Evolutionary conservation across 2,113 vertebrate species (phyloP), one percentile per base, ranked within the genome.

Genomic region (Hystrix cristata): DNA sequence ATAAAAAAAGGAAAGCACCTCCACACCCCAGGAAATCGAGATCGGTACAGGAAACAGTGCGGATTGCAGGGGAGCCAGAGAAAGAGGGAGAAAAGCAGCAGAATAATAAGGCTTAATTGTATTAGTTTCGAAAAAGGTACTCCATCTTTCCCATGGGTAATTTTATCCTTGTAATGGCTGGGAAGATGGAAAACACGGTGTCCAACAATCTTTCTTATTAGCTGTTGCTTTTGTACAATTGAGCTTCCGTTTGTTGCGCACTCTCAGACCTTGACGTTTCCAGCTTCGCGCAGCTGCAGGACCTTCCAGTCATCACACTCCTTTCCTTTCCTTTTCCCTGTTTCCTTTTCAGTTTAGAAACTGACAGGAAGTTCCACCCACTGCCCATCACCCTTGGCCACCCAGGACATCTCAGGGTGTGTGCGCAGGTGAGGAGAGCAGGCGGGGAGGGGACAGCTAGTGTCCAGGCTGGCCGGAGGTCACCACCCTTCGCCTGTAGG

Each of bases 71-170:
- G 67, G 8, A 25, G 21, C 88, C 10, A 9, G 34, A 96, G 95
- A 97, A 90, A 97, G 53, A 67, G 92, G 97, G 93, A 98, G 97
- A 91, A 96, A 98, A 97, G 98, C 98, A 98, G 97, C 91, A 92
- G 82, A 82, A 95, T 98, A 98, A 96, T 98, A 96, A 98, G 98
- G 96, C 98, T 97, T 99, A 98, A 98, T 98, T 99, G 97, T 98
- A 97, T 98, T 98, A 97, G 96, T 98, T 98, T 98, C 98, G 97
- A 97, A 98, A 95, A 98, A 98, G 98, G 97, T 95, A 98, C 98
- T 97, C 90, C 29, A 97, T 98, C 98, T 98, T 98, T 97, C 97
- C 97, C 19, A n/a, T 97, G 96, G 97, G 98, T 98, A 98, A 98
- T 98, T 98, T 98, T 98, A 97, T 98, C 98, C 97, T 95, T 93